Percentiles rank a stretch among this genome's conserved stretches.
Evolutionary conservation across 2,888 invertebrate genomes (phyloP).

Genomic region (Junonia oenone): DNA sequence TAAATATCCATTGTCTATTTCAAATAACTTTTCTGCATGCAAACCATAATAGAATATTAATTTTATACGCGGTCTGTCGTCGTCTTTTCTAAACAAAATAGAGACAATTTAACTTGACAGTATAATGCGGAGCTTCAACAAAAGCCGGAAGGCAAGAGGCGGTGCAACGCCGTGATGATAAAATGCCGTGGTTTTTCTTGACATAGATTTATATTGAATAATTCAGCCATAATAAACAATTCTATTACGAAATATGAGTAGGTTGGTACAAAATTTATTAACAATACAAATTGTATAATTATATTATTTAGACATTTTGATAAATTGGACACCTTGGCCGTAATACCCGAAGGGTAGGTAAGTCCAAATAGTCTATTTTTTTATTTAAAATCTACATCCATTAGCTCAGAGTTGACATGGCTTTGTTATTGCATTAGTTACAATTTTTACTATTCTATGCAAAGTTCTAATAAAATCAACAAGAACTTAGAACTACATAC

Average conservation of each 20-base stretch:
- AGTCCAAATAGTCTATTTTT: too few species aligned
- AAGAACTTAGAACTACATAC: too few species aligned
- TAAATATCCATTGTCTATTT: neutral
- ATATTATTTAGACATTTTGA: neutral
- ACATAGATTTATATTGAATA: constrained; percentile 24
- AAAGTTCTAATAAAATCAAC: too few species aligned
- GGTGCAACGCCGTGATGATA: constrained; percentile 27
- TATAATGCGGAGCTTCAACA: constrained; percentile 23
- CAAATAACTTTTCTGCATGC: neutral
- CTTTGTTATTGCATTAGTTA: too few species aligned
- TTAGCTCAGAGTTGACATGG: too few species aligned
- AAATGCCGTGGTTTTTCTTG: constrained; percentile 38
- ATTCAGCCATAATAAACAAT: constrained; percentile 13
- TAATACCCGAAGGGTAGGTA: too few species aligned
- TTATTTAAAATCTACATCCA: too few species aligned
- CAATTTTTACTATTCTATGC: too few species aligned
- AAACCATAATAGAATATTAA: neutral
- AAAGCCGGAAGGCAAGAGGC: constrained; percentile 43
- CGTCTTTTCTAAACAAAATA: neutral
- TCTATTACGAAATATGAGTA: neutral
- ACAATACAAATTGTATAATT: neutral
- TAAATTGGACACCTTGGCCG: neutral
- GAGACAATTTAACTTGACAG: constrained; percentile 15
- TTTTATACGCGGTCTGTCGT: neutral
- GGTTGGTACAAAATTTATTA: neutral